Percentiles rank a stretch among this genome's conserved stretches.
Conservation (phyloP, 2,888 invertebrate species). For the Sarcophaga subvicina region DNA sequence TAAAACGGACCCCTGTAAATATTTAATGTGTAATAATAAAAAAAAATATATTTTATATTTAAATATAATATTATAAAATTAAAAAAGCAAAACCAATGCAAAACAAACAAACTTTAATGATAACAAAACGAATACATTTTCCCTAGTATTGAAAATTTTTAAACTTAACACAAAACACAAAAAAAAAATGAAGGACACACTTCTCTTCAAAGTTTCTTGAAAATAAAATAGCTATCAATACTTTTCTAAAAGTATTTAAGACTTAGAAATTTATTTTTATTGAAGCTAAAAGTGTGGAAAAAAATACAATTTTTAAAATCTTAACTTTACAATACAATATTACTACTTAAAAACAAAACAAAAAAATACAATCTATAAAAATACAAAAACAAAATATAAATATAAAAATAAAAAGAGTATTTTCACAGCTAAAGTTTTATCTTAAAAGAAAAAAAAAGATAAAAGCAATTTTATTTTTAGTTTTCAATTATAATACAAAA, state of each 20-base stretch:
- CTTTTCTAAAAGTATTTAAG: too few relatives aligned
- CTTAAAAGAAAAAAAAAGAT: too few relatives aligned
- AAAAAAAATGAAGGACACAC: not conserved
- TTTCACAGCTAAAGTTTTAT: not conserved
- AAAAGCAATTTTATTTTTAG: too few relatives aligned
- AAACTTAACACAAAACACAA: slow-evolving; percentile 39
- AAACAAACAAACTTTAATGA: slow-evolving; percentile 60
- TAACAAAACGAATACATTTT: slow-evolving; percentile 20
- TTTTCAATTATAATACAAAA: too few relatives aligned
- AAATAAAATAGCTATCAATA: not conserved
- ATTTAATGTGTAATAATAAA: slow-evolving; percentile 58
- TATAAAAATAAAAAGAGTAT: not conserved
- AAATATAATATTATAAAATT: slow-evolving; percentile 26
- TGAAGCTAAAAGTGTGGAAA: too few relatives aligned
- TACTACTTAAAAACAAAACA: too few relatives aligned
- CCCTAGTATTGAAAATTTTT: slow-evolving; percentile 48
- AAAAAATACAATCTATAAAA: not conserved
- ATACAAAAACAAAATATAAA: not conserved
- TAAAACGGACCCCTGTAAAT: slow-evolving; percentile 50
- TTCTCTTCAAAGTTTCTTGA: not conserved
- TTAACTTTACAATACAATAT: too few relatives aligned
- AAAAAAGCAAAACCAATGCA: slow-evolving; percentile 42
- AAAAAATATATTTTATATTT: slow-evolving; percentile 58
- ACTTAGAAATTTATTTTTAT: too few relatives aligned
- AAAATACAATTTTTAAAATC: too few relatives aligned